A percentile compares a stretch with the other conserved stretches of the same genome.
phyloP scores from a whole-genome alignment of 2,113 vertebrate genomes.

The Perccottus glenii region DNA sequence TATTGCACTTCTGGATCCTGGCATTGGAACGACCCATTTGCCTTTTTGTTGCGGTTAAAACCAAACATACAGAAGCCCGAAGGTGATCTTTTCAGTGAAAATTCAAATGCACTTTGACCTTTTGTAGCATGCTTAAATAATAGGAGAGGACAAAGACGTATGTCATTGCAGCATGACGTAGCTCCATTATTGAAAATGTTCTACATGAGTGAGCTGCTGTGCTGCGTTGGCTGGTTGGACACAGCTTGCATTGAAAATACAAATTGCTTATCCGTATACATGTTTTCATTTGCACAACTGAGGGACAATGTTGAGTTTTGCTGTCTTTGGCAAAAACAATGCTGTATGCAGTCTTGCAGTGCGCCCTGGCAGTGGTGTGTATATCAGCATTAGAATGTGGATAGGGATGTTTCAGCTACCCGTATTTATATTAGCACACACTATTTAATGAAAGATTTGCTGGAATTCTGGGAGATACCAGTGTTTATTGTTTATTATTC shows the following conservation, averaged over 20 bases:
- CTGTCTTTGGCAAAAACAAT: slow-evolving; percentile 7
- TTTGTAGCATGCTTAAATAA: background rate
- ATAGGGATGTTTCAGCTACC: background rate
- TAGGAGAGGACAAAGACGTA: background rate
- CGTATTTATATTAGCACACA: too few relatives aligned
- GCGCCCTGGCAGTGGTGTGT: background rate
- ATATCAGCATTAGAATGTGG: background rate
- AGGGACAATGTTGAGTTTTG: slow-evolving; percentile 33
- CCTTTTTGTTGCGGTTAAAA: slow-evolving; percentile 10
- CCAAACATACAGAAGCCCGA: slow-evolving; percentile 35
- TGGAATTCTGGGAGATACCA: too few relatives aligned
- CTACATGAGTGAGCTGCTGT: slow-evolving; percentile 38
- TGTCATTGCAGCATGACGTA: slow-evolving; percentile 14
- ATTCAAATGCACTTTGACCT: slow-evolving; percentile 26
- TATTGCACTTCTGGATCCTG: slow-evolving; percentile 44
- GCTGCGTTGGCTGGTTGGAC: slow-evolving; percentile 34
- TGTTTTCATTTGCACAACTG: slow-evolving; percentile 49
- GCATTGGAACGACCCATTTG: slow-evolving; percentile 30
- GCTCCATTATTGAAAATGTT: slow-evolving; percentile 26
- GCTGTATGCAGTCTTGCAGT: slow-evolving; percentile 14
- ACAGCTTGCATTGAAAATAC: slow-evolving; percentile 31
- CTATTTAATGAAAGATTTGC: too few relatives aligned
- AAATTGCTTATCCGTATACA: slow-evolving; percentile 36
- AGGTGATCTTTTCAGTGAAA: slow-evolving; percentile 10
- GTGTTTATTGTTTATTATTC: too few relatives aligned